Base-by-base conservation (phyloP, 2,888 invertebrate genomes). In the Heliconius ethilla region DNA sequence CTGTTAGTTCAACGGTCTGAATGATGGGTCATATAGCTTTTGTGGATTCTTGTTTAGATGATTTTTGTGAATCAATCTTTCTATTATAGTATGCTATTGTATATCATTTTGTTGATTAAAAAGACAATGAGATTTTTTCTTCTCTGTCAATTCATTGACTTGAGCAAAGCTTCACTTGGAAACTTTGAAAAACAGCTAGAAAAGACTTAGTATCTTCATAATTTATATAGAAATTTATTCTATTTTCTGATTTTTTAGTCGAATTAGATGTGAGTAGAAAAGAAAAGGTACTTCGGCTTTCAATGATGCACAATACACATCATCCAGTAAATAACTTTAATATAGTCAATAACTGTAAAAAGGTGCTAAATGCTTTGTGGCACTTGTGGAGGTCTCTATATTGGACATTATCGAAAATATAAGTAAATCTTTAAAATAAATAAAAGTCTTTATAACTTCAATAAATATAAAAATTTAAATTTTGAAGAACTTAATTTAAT, bases 11-110 rank as follows among this genome's bases (percentile, higher is more conserved):
- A 62, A 62, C 10, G 45, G 22, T 51, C 18, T 22, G 18, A 70
- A 70, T 51, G 70, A 70, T 70, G 27, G 67, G 25, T 51, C 45
- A 51, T 51, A 9, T 45, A 27, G 45, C 18, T 70, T 70, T 45
- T 70, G 40, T 40, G 6, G 37, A 18, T 45, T 45, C 18, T n/a
- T 70, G 27, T 51, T n/a, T 22, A 5, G n/a, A 37, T 9, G 29
- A 10, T 37, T 67, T 37, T 67, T 66, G 22, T 66, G 33, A 22
- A 33, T 15, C 4, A 10, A 65, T 65, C 65, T 29, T 18, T 65
- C 3, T 27, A 25, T 33, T 33, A 33, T 33, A 33, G 59, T 59
- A 5, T 45, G 15, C 45, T 9, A n/a, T 3, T 22, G 13, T 63
- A 63, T 27, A 25, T 27, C 15, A 27, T 63, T 15, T 29, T 27